phyloP scores from a whole-genome alignment of 1,140 invertebrate genomes.

The Epicauta chinensis region DNA sequence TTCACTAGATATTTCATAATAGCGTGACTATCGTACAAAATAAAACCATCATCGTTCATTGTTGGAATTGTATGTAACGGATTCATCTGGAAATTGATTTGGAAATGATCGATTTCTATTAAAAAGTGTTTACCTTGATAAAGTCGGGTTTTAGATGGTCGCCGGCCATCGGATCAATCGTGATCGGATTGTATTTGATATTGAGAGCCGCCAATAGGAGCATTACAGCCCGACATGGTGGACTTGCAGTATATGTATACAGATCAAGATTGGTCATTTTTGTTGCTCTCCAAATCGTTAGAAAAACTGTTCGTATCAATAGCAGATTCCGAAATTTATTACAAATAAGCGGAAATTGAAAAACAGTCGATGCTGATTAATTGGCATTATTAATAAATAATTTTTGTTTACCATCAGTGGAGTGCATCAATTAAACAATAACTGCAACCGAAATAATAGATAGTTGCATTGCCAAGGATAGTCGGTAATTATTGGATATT shows the following conservation, averaged over 20 bases:
- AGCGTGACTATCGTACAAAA: conserved; percentile 38
- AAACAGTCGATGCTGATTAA: too few species aligned
- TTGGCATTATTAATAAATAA: too few species aligned
- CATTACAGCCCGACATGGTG: conserved; percentile 46
- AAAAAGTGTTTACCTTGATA: conserved; percentile 35
- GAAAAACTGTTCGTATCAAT: too few species aligned
- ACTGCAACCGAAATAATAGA: too few species aligned
- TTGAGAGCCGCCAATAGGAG: conserved; percentile 46
- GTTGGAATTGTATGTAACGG: conserved; percentile 28
- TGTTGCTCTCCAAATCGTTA: too few species aligned
- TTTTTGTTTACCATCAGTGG: too few species aligned
- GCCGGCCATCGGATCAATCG: conserved; percentile 41
- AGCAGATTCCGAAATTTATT: too few species aligned
- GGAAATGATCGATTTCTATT: too few species aligned
- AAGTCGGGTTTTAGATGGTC: conserved; percentile 48
- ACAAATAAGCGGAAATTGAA: too few species aligned
- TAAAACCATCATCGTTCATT: conserved; percentile 31
- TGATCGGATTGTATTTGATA: conserved; percentile 44
- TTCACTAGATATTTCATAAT: conserved; percentile 47
- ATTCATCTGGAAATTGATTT: conserved; percentile 43
- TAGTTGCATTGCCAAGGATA: too few species aligned
- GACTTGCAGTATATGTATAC: conserved; percentile 46
- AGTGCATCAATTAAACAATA: too few species aligned
- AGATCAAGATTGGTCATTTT: conserved; percentile 37
- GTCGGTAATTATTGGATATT: too few species aligned